These are phyloP conservation scores for Clanis bilineata DNA, from an alignment of 2,888 invertebrate genomes.

Conservation along the genomic window DNA sequence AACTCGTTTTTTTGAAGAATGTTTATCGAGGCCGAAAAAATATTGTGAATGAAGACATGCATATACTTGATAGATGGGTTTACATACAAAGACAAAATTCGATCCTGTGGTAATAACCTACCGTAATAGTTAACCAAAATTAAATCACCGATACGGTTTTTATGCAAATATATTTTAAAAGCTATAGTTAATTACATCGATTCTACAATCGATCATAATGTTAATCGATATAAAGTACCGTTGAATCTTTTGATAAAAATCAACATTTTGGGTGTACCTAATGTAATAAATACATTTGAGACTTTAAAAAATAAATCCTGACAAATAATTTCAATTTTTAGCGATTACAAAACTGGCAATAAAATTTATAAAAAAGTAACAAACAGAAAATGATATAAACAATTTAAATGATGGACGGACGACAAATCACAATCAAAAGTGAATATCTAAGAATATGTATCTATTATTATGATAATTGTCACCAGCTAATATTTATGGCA, in stretches of 20 bases:
- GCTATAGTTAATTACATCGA: not conserved
- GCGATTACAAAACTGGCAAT: not conserved
- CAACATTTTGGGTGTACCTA: not conserved
- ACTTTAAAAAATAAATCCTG: not conserved
- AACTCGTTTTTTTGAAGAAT: too few relatives aligned
- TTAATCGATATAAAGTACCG: too few relatives aligned
- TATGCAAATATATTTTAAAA: not conserved
- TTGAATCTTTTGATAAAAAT: not conserved
- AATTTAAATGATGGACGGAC: conserved; percentile 40
- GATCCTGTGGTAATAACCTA: too few relatives aligned
- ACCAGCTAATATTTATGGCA: not conserved
- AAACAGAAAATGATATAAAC: not conserved
- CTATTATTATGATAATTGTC: too few relatives aligned
- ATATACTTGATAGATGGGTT: too few relatives aligned
- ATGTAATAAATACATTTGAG: not conserved
- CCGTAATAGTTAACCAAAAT: too few relatives aligned
- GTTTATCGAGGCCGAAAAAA: too few relatives aligned
- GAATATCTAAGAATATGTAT: conserved; percentile 5
- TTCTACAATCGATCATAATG: not conserved
- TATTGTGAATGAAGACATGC: too few relatives aligned
- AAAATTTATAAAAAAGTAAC: not conserved
- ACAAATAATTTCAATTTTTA: not conserved
- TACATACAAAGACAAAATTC: too few relatives aligned
- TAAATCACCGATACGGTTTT: not conserved
- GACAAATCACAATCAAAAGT: conserved; percentile 34